These are phyloP conservation scores for Laupala kohalensis DNA, from an alignment of 1,140 invertebrate species.

Conservation along the genomic window DNA sequence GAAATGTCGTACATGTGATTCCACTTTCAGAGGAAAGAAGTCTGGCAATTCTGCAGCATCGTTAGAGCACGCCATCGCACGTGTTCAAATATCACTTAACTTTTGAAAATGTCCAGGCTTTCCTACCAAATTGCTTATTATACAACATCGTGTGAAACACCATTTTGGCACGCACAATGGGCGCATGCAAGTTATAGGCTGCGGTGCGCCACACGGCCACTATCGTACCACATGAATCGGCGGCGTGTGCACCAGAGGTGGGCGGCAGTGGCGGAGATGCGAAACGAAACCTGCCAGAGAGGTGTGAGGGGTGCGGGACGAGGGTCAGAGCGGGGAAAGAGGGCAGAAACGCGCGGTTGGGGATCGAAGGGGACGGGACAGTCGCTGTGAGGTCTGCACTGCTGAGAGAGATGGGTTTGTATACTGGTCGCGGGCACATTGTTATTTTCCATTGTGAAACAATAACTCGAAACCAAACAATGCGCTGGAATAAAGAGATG, in stretches of 20 bases:
- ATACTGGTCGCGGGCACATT: too few relatives aligned
- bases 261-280: too few relatives aligned
- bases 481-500: too few relatives aligned
- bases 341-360: background rate
- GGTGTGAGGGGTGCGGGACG: too few relatives aligned
- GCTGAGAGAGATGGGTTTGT: too few relatives aligned
- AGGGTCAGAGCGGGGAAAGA: background rate
- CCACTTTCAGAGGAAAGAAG: background rate
- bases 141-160: background rate
- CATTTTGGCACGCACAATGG: background rate
- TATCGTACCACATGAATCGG: background rate
- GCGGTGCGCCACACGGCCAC: background rate
- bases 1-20: too few relatives aligned
- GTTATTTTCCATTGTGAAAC: too few relatives aligned
- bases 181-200: background rate
- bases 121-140: background rate
- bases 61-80: background rate
- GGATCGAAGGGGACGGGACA: background rate
- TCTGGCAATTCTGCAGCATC: background rate
- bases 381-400: background rate
- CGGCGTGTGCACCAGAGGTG: background rate
- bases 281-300: too few relatives aligned
- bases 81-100: background rate
- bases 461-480: too few relatives aligned
- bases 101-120: background rate